Base-by-base conservation (phyloP, 2,113 vertebrate genomes). In the Sclerurus mexicanus region DNA sequence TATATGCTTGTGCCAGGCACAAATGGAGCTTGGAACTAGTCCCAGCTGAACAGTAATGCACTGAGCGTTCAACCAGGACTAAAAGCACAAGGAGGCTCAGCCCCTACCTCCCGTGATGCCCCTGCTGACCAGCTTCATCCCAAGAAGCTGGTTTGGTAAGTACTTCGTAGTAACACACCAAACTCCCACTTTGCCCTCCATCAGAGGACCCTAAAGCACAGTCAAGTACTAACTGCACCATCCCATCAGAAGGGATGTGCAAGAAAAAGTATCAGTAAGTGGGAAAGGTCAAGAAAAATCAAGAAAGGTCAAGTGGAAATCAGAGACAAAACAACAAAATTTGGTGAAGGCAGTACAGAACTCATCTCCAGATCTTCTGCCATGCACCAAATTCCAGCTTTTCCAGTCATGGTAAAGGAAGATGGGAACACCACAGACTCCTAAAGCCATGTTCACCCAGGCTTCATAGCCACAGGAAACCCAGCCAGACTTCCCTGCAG, bases 1-100 rank as follows among this genome's bases (percentile, higher is more conserved):
- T 91, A 87, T 44, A 85, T 78, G 47, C 49, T 90, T 67, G 74
- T 87, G 85, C 85, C 83, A 96, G 83, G 77, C 6, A 1, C 75
- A 94, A 89, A 90, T 73, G 87, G 85, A 94, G 82, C 89, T 85
- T 91, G 93, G 87, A 95, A 93, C 64, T 33, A 15, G 58, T 90
- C 92, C 87, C 91, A 96, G 89, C 2, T 62, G 78, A 94, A 59
- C 55, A 84, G 68, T 49, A 89, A 91, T 33, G 60, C 68, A 49
- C 68, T 37, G 73, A 79, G 76, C 49, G 42, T 33, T 77, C 73
- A 87, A 28, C 22, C 24, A 16, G 75, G 67, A 66, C 67, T 91
- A 56, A 96, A 90, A 81, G 85, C 87, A 71, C 59, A 80, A 30
- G 52, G 1, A 4, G 83, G 40, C 40, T 40, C 27, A 89, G 69